These are phyloP conservation scores for Macquaria australasica DNA, from an alignment of 2,113 vertebrate genomes.

Conservation along the genomic window DNA sequence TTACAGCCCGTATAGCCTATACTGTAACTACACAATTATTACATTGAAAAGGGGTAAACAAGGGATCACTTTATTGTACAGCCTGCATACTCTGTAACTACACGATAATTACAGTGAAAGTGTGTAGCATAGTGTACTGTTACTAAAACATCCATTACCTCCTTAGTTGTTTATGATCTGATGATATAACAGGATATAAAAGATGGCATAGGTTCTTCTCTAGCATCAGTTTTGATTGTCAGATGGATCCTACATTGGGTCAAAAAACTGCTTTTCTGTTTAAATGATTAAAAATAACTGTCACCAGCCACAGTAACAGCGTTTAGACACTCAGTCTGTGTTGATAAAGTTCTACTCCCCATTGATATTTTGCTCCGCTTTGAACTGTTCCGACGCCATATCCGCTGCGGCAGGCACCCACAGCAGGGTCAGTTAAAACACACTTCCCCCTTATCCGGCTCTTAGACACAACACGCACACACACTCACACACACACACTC, in stretches of 20 bases:
- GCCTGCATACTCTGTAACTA: not conserved
- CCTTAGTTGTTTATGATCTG: not conserved
- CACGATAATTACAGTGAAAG: not conserved
- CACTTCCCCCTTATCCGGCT: slow-evolving; percentile 55
- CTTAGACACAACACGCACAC: slow-evolving; percentile 29
- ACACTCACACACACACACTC: slow-evolving; percentile 35
- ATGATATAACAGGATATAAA: not conserved
- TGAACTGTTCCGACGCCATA: slow-evolving; percentile 45
- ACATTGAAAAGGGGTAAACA: no score
- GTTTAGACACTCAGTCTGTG: slow-evolving; percentile 23
- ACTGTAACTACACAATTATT: no score
- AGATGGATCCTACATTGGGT: not conserved
- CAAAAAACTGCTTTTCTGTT: not conserved
- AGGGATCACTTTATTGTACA: no score
- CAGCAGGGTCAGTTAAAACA: slow-evolving; percentile 63
- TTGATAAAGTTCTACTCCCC: slow-evolving; percentile 51
- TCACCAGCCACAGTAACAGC: not conserved
- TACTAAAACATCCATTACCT: not conserved
- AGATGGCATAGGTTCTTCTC: not conserved
- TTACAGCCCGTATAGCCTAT: no score
- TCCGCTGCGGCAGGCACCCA: slow-evolving; percentile 57
- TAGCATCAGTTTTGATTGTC: not conserved
- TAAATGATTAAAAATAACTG: slow-evolving; percentile 21
- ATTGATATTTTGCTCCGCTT: slow-evolving; percentile 54
- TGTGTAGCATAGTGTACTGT: not conserved